Evolutionary conservation across 1,140 invertebrate genomes (phyloP), one percentile per base, ranked within the genome.

Genomic region (Zaprionus camerounensis): DNA sequence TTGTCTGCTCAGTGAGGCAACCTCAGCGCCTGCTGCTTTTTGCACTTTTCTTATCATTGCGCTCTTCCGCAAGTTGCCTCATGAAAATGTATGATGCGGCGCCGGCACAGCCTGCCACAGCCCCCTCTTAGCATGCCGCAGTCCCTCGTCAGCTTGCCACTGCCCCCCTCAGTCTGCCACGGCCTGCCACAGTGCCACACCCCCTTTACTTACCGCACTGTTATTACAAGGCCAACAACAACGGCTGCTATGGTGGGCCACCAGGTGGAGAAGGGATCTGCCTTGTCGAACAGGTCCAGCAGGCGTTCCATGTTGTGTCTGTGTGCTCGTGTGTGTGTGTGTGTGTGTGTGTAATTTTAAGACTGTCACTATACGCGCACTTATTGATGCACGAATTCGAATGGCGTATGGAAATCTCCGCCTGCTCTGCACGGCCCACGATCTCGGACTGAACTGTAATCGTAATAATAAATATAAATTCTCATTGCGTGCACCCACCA

Each of bases 211-310:
- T 74, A 92, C 92, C 92, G 90, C 76, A 92, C 80, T n/a, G 84
- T 85, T 71, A 92, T 91, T 70, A 87, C 76, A 66, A 92, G 51
- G 56, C 91, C 91, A 57, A 92, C 91, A 62, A 82, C 74, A 17
- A 83, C 56, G 41, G 92, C 92, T 17, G 88, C 81, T 62, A 93
- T 92, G 28, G 91, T 82, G 22, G 92, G 92, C 92, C 92, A 93
- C 92, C 92, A 93, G 22, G 90, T 91, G 58, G 86, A 71, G 65
- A 93, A 93, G 76, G 92, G 92, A 91, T 93, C 92, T 51, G 91
- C 92, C 68, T 92, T 56, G 66, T 92, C 90, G 51, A 92, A 87
- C 57, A 91, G 77, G 81, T 78, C 88, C 81, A 88, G 55, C 78
- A 88, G 78, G 24, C 84, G 85, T 28, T 88, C 85, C 84, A 88